A percentile compares a stretch with the other conserved stretches of the same genome.
These are phyloP conservation scores for Lasioglossum malachurum DNA, from an alignment of 2,888 invertebrate genomes.

Conservation along the genomic window DNA sequence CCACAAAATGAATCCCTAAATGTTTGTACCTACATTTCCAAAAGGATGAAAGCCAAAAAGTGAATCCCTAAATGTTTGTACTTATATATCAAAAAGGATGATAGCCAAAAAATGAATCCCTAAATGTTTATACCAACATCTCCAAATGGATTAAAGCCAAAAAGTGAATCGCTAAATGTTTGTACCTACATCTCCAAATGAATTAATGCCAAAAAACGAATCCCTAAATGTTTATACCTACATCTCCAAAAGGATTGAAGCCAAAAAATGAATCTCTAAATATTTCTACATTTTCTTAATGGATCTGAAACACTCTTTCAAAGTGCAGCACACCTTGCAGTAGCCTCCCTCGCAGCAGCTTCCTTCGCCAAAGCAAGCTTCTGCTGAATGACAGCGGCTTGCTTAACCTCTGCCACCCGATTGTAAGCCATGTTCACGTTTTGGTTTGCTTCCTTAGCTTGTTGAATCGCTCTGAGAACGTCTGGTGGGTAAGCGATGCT, in stretches of 20 bases:
- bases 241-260: background rate
- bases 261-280: no score
- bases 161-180: no score
- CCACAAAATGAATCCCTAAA: no score
- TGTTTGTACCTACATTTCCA: background rate
- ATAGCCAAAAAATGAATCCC: background rate
- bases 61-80: no score
- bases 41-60: background rate
- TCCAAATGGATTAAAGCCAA: background rate
- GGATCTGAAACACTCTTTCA: no score
- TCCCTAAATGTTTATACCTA: background rate
- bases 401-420: slow-evolving; percentile 90
- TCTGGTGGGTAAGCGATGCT: slow-evolving; percentile 87
- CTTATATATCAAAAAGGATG: no score
- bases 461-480: slow-evolving; percentile 90
- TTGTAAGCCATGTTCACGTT: slow-evolving; percentile 91
- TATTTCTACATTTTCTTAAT: no score
- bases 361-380: slow-evolving; percentile 91
- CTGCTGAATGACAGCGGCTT: slow-evolving; percentile 90
- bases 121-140: no score
- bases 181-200: no score
- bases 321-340: slow-evolving; percentile 75
- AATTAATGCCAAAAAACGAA: no score
- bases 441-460: slow-evolving; percentile 90
- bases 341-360: slow-evolving; percentile 87